Conservation (phyloP, 2,888 invertebrate species). For the Pandemis corylana region DNA sequence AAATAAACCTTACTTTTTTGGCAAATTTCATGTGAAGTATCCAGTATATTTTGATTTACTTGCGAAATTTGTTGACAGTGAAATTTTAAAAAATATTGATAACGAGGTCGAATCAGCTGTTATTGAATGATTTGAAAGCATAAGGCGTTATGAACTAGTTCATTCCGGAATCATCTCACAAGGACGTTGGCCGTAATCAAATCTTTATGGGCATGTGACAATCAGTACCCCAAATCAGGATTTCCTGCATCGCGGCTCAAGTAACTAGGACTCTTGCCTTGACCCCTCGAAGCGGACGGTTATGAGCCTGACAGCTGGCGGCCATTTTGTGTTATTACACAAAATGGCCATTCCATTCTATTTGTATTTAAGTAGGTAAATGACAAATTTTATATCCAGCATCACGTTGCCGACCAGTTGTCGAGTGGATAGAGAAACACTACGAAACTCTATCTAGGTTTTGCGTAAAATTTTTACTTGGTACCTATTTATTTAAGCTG, state of each 20-base stretch:
- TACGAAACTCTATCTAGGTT: too few species aligned
- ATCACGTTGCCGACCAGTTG: background rate
- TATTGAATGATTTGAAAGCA: background rate
- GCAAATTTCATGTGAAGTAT: too few species aligned
- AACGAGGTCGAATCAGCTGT: too few species aligned
- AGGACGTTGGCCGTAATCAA: conserved; percentile 21
- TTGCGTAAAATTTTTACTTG: too few species aligned
- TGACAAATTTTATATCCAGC: too few species aligned
- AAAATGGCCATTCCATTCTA: background rate
- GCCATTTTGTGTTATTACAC: background rate
- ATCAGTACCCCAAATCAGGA: conserved; percentile 35
- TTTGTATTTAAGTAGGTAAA: background rate
- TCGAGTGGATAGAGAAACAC: background rate
- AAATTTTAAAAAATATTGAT: too few species aligned
- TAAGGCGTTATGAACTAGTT: background rate
- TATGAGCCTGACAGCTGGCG: conserved; percentile 5
- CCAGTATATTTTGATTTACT: too few species aligned
- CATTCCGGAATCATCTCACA: background rate
- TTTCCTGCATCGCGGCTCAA: conserved; percentile 29
- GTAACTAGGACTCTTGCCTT: conserved; percentile 19
- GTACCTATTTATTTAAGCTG: too few species aligned
- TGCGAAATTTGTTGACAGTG: too few species aligned
- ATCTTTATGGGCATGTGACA: conserved; percentile 28
- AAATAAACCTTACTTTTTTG: too few species aligned
- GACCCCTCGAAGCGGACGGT: conserved; percentile 10